phyloP scores from a whole-genome alignment of 1,140 invertebrate genomes.

The Globodera ellingtonae region DNA sequence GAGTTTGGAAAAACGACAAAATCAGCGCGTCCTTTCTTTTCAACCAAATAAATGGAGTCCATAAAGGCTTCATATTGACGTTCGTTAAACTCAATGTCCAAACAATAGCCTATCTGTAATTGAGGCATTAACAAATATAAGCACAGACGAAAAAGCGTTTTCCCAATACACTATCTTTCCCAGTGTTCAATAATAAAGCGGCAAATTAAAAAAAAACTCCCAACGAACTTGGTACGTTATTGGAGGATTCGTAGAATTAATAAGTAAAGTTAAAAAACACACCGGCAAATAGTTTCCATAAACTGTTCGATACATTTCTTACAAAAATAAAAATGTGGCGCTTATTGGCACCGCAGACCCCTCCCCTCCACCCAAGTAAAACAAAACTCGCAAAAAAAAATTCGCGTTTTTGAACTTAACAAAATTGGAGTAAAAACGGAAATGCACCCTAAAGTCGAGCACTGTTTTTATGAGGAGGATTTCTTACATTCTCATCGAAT shows the following conservation, averaged over 20 bases:
- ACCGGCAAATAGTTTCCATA: no score
- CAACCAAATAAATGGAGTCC: conserved; percentile 5
- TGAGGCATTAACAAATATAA: background rate
- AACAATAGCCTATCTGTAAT: background rate
- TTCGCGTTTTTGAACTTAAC: background rate
- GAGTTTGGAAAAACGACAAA: conserved; percentile 5
- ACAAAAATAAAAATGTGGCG: background rate
- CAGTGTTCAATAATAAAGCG: no score
- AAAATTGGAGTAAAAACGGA: background rate
- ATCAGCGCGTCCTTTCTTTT: background rate
- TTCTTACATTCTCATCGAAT: conserved; percentile 4
- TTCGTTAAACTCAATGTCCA: conserved; percentile 21
- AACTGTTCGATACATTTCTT: background rate
- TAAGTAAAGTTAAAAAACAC: no score
- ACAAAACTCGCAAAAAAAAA: no score
- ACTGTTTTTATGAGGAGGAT: background rate
- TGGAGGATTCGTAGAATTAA: no score
- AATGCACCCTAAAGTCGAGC: background rate
- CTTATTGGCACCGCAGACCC: no score
- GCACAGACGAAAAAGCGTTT: no score
- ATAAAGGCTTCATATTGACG: conserved; percentile 9
- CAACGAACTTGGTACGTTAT: no score
- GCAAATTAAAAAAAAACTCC: no score
- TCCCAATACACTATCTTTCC: no score
- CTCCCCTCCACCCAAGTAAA: no score